Percentiles rank a stretch among this genome's conserved stretches.
Conservation (phyloP, 1,140 invertebrate species). For the Alviniconcha marisindica region DNA sequence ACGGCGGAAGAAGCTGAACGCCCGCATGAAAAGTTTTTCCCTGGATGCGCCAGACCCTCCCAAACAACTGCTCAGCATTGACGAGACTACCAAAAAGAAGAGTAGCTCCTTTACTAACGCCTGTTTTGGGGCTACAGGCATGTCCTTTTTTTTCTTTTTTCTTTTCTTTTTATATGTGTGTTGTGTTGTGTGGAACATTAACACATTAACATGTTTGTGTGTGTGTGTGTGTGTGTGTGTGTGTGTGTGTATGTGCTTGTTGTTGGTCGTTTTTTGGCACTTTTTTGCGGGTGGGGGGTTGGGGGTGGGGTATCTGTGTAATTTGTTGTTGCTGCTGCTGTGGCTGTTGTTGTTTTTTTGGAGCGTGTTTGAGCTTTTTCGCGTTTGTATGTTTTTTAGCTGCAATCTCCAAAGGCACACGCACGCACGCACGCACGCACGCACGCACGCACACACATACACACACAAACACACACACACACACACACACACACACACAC, state of each 20-base stretch:
- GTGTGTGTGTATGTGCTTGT: background rate
- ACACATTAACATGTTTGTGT: background rate
- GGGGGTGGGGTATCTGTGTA: no score
- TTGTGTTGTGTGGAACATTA: background rate
- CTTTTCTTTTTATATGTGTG: background rate
- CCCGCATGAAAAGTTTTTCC: slow-evolving; percentile 98
- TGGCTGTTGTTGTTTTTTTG: background rate
- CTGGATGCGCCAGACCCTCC: slow-evolving; percentile 96
- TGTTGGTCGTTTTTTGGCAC: no score
- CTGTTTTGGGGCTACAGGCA: slow-evolving; percentile 63
- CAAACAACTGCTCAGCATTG: slow-evolving; percentile 84
- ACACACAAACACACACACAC: background rate
- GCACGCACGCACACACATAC: background rate
- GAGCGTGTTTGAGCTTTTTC: no score
- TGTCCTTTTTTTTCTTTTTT: background rate
- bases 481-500: background rate
- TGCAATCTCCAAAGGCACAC: background rate
- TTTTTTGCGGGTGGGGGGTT: no score
- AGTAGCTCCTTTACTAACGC: slow-evolving; percentile 76
- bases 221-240: background rate
- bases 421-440: background rate
- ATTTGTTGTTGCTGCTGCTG: no score
- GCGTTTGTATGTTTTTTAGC: background rate
- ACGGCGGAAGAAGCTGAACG: slow-evolving; percentile 91
- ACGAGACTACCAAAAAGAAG: slow-evolving; percentile 82